Conservation (phyloP, 2,888 invertebrate species). For the Nemapogon koenigi region DNA sequence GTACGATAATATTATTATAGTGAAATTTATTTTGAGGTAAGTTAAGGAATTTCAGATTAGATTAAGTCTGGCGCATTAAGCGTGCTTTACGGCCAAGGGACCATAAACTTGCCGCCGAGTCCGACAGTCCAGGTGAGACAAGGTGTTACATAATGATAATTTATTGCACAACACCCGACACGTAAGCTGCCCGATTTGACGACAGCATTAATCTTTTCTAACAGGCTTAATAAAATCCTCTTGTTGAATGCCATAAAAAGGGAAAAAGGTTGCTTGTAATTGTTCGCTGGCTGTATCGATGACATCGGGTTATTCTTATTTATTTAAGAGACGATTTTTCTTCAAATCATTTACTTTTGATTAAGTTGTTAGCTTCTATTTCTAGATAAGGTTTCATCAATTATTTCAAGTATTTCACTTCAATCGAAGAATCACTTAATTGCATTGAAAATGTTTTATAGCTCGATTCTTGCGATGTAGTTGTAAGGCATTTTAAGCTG, state of each 20-base stretch:
- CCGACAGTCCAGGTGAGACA: constrained; percentile 35
- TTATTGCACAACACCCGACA: constrained; percentile 50
- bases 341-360: no score
- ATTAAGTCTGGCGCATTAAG: constrained; percentile 38
- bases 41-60: constrained; percentile 49
- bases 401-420: no score
- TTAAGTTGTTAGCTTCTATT: no score
- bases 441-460: no score
- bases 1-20: constrained; percentile 18
- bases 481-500: constrained; percentile 33
- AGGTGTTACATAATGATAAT: constrained; percentile 60
- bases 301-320: not conserved
- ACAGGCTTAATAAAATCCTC: constrained; percentile 36
- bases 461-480: no score
- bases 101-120: constrained; percentile 32
- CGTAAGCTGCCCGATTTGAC: constrained; percentile 35
- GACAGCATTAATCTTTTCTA: constrained; percentile 52
- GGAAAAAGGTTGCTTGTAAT: constrained; percentile 19
- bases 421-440: no score
- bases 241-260: constrained; percentile 21
- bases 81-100: constrained; percentile 37
- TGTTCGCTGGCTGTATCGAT: not conserved
- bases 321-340: no score
- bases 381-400: no score
- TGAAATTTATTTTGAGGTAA: constrained; percentile 41